Percentiles rank a stretch among this genome's conserved stretches.
Conservation (phyloP, 2,113 vertebrate genomes). For the Trochalopteron elliotii region DNA sequence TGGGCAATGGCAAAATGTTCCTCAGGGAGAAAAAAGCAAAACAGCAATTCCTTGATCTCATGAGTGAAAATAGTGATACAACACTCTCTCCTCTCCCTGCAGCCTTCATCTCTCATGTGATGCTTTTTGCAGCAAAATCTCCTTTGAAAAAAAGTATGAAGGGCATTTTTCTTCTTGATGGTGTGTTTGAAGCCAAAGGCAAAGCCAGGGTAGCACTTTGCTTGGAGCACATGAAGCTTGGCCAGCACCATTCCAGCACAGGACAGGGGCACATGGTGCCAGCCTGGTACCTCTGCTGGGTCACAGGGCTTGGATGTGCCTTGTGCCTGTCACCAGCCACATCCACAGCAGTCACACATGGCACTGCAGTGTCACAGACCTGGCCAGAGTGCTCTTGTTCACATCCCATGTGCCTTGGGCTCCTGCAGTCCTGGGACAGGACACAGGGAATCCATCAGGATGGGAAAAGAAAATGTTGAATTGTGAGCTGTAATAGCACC, state of each 20-base stretch:
- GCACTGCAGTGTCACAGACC: accelerated
- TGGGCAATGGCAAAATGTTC: not conserved
- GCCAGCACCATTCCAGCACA: not conserved
- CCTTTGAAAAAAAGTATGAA: not conserved
- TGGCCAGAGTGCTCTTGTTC: accelerated
- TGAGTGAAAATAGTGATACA: not conserved
- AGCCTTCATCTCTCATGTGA: accelerated
- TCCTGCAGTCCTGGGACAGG: not conserved
- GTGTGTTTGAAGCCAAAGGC: not conserved
- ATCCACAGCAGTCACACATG: accelerated
- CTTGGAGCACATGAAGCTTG: not conserved
- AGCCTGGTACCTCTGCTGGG: not conserved
- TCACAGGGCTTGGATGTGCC: not conserved
- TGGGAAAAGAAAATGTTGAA: not conserved
- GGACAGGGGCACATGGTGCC: not conserved
- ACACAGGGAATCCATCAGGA: not conserved
- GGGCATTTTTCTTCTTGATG: not conserved
- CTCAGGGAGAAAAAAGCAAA: not conserved
- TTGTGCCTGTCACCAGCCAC: not conserved
- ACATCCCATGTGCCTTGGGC: accelerated
- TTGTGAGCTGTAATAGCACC: not conserved
- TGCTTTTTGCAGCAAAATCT: not conserved
- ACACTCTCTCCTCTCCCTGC: not conserved
- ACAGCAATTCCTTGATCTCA: not conserved
- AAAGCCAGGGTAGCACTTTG: not conserved